Evolutionary conservation across 64 coral and sea anemone species (phyloP), one percentile per base, ranked within the genome.

Genomic region (Montipora foliosa): DNA sequence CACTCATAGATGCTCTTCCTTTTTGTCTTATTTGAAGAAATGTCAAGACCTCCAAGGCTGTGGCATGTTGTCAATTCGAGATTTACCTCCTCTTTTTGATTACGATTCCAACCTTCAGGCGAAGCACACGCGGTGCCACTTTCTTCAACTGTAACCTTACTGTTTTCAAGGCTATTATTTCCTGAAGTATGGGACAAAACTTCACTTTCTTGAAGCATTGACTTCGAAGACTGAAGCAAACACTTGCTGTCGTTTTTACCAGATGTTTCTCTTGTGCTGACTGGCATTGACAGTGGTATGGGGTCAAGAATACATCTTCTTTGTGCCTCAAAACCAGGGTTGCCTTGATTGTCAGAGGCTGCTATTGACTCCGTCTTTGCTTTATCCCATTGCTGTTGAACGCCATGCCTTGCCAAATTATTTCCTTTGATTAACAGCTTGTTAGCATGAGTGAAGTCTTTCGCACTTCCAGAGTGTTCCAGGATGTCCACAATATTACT

Each of bases 1-100:
- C 53, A 21, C 8, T 82, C 49, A 67, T 83, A 90, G 47, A 83
- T 19, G 22, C 87, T 84, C 46, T 53, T 71, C 19, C 51, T 47
- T 59, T 67, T 89, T n/a, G 17, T 76, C 82, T 70, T 21, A 1
- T 71, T 12, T 6, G 17, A 14, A 20, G 49, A 17, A 46, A 17
- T 62, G 59, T 62, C 55, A 4, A 17, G 16, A 75, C 60, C 48
- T 22, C 44, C 12, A 53, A 47, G 20, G 61, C 78, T 80, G 59
- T 52, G 77, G 47, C 84, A 79, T 7, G 81, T 50, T 29, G 68
- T 66, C 10, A 82, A 48, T 19, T 94, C 87, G 9, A 83, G 15
- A 37, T 81, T 59, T 11, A 62, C 44, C 25, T 88, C 50, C 45
- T 16, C 21, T 11, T 67, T 58, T 53, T 21, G 68, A 21, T n/a